Base-by-base conservation (phyloP, 2,797 vertebrate genomes). In the Vireo griseus region DNA sequence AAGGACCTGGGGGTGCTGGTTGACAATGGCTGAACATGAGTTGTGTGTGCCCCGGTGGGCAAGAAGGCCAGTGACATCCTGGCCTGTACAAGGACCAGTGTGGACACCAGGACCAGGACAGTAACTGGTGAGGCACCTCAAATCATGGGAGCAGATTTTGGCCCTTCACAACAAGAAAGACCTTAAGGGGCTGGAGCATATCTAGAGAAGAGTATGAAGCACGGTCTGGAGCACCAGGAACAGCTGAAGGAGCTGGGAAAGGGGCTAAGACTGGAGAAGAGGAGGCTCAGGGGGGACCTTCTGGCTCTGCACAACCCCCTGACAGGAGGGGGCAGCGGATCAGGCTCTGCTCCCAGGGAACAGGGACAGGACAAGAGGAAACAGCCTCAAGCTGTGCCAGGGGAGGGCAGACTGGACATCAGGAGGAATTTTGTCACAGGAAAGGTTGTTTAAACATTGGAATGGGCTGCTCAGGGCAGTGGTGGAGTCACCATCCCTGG, bases 311-410 rank as follows among this genome's bases (percentile, higher is more conserved):
- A 24, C 15, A 59, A n/a, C 18, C 45, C 45, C 37, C 22, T 51
- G n/a, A 16, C 24, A 28, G n/a, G 45, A 76, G 5, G 9, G 2
- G 11, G 4, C 28, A 52, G 52, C 1, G 2, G 8, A 5, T 13
- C 1, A 2, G 48, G 12, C 21, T 48, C 50, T 57, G 14, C 44
- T 24, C 15, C 22, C 42, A 57, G 18, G 35, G 5, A 78, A 11
- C 44, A 63, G 44, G 58, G 24, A 57, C 21, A 40, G 48, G 35
- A 63, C 6, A 22, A 63, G 35, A 19, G 14, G 25, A 22, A 86
- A 71, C 58, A 24, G 35, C 18, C 44, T 37, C 18, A 42, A 11
- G 50, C 1, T 57, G 51, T 29, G n/a, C 19, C 44, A 50, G 37
- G 13, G 20, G 44, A 86, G 26, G 37, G 22, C 9, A 72, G 5